Evolutionary conservation across 2,113 vertebrate species (phyloP).

Genomic region (Ctenomys sociabilis): DNA sequence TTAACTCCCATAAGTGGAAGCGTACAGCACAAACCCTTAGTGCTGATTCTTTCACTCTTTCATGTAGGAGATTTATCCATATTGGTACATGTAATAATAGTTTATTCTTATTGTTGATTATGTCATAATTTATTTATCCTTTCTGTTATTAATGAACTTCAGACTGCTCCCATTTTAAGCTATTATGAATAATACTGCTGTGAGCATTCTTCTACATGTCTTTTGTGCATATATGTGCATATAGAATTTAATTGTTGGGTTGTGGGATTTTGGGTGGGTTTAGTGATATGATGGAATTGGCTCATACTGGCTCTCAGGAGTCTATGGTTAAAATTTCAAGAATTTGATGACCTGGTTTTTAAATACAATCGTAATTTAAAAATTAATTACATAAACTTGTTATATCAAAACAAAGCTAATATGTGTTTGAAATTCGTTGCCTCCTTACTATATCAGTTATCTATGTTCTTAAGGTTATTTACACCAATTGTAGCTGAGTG

Average conservation of each 20-base stretch:
- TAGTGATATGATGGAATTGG: not conserved
- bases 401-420: slow-evolving; percentile 21
- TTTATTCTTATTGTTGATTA: not conserved
- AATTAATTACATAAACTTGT: slow-evolving; percentile 14
- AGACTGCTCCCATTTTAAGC: not conserved
- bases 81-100: not conserved
- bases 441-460: not conserved
- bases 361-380: slow-evolving; percentile 1
- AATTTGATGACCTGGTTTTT: not conserved
- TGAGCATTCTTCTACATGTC: not conserved
- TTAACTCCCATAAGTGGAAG: not conserved
- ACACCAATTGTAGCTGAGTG: not conserved
- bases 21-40: not conserved
- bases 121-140: not conserved
- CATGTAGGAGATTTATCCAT: not conserved
- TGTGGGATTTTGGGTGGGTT: not conserved
- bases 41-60: slow-evolving; percentile 12
- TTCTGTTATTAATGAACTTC: not conserved
- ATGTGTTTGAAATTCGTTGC: not conserved
- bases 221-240: not conserved
- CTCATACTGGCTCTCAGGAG: not conserved
- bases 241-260: not conserved
- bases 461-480: not conserved
- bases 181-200: not conserved
- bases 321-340: not conserved